Conservation (phyloP, 2,113 vertebrate species). For the rat (Rattus norvegicus) region GRCr8 NC_086037.1:71846001-71846500, state of each 20-base stretch:
- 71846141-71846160: neutral
- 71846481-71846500: neutral
- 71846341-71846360: too few species aligned
- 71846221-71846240: neutral
- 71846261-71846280: neutral
- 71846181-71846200: neutral
- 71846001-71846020: neutral
- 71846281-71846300: neutral
- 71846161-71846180: neutral
- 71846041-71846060: too few species aligned
- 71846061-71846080: neutral
- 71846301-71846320: neutral
- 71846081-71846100: neutral
- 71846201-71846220: neutral
- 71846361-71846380: too few species aligned
- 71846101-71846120: neutral
- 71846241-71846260: neutral
- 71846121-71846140: neutral
- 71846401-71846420: too few species aligned
- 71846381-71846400: too few species aligned
- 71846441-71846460: neutral
- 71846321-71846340: too few species aligned
- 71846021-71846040: too few species aligned
- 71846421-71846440: neutral
- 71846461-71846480: neutral